A percentile compares a stretch with the other conserved stretches of the same genome.
These are phyloP conservation scores for Cristatella mucedo DNA, from an alignment of 2,888 invertebrate species.

Conservation along the genomic window DNA sequence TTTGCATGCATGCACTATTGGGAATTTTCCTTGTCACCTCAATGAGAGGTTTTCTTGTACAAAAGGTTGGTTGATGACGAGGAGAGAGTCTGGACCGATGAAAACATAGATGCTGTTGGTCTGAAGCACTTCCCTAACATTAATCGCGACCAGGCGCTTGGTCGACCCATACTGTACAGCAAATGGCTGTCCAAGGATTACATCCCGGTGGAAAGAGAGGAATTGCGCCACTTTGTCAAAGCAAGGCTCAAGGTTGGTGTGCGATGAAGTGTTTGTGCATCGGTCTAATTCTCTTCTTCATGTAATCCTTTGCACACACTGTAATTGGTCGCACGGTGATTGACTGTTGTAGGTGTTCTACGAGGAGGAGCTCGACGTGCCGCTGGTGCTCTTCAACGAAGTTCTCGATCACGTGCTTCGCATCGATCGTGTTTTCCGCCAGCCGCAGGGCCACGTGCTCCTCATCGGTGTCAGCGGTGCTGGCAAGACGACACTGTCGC, in stretches of 20 bases:
- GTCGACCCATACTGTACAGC: slow-evolving; percentile 86
- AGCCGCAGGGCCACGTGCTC: slow-evolving; percentile 91
- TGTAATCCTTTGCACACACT: too few species aligned
- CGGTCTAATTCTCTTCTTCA: neutral
- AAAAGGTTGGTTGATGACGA: slow-evolving; percentile 68
- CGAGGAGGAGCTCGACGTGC: slow-evolving; percentile 96
- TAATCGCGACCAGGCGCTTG: slow-evolving; percentile 65
- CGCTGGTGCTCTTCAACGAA: slow-evolving; percentile 92
- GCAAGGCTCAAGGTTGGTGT: slow-evolving; percentile 68
- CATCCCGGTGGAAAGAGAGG: slow-evolving; percentile 82
- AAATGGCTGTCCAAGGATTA: slow-evolving; percentile 99
- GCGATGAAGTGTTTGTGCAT: neutral
- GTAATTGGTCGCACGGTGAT: too few species aligned
- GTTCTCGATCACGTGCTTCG: slow-evolving; percentile 93
- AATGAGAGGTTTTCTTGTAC: too few species aligned
- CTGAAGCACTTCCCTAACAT: slow-evolving; percentile 85
- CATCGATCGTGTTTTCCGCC: slow-evolving; percentile 96
- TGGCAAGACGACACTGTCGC: slow-evolving; percentile 93
- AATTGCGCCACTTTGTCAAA: slow-evolving; percentile 85
- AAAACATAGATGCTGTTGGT: slow-evolving; percentile 63
- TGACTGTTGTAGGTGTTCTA: slow-evolving; percentile 77
- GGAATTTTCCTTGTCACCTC: too few species aligned
- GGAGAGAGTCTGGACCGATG: slow-evolving; percentile 93
- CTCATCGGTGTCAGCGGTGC: slow-evolving; percentile 97
- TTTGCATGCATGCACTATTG: too few species aligned